Percentiles rank a stretch among this genome's conserved stretches.
Evolutionary conservation across 2,113 vertebrate species (phyloP).

Genomic region (Siniperca knerii): DNA sequence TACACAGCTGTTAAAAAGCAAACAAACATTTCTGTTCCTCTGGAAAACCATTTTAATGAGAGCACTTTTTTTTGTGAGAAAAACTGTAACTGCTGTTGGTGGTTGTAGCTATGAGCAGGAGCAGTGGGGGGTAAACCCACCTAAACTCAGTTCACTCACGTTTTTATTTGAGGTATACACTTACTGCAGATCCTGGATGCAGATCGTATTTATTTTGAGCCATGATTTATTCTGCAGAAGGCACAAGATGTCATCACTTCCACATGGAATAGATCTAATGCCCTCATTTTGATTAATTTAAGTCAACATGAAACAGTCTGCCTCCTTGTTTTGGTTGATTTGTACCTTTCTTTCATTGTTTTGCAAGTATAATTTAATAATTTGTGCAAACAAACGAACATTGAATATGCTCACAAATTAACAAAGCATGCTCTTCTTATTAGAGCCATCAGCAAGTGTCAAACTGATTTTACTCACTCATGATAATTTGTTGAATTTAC

Average conservation of each 20-base stretch:
- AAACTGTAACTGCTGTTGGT: background rate
- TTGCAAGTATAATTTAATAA: slow-evolving; percentile 20
- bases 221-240: slow-evolving; percentile 6
- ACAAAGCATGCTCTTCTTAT: background rate
- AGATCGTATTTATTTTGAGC: background rate
- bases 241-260: background rate
- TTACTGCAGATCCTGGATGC: background rate
- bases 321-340: background rate
- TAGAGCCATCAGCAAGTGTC: slow-evolving; percentile 2
- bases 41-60: slow-evolving; percentile 13
- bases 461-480: background rate
- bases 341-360: background rate
- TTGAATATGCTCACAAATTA: background rate
- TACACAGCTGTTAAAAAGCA: slow-evolving; percentile 23
- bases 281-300: background rate
- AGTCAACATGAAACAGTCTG: background rate
- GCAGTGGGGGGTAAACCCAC: background rate
- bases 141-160: background rate
- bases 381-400: background rate
- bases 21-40: background rate
- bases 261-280: background rate
- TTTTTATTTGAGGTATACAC: background rate
- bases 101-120: background rate
- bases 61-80: background rate
- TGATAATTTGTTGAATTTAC: slow-evolving; percentile 11